phyloP scores from a whole-genome alignment of 2,888 invertebrate genomes.

The Noctuana brunneofusca region DNA sequence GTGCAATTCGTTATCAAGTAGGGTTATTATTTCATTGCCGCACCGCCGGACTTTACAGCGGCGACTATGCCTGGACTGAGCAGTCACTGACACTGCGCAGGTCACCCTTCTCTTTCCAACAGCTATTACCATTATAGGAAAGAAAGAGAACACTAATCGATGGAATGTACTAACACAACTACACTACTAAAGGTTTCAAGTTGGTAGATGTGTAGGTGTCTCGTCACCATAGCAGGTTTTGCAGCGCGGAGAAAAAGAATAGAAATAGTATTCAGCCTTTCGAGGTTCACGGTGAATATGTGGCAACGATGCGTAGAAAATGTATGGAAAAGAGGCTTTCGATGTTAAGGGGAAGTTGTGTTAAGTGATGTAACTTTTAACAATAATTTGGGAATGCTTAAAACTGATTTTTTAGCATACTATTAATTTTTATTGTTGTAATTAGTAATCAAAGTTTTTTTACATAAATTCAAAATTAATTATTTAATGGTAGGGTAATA shows the following conservation, averaged over 20 bases:
- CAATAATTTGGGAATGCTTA: too few species aligned
- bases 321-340: constrained; percentile 71
- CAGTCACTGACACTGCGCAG: constrained; percentile 79
- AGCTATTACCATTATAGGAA: constrained; percentile 38
- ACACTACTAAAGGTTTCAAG: constrained; percentile 49
- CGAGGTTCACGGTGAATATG: constrained; percentile 65
- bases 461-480: too few species aligned
- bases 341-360: constrained; percentile 60
- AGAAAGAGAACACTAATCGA: constrained; percentile 57
- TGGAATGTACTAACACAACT: constrained; percentile 69
- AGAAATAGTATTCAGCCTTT: constrained; percentile 52
- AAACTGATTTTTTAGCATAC: too few species aligned
- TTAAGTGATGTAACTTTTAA: background rate
- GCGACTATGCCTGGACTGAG: constrained; percentile 61
- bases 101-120: constrained; percentile 59
- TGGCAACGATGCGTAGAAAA: constrained; percentile 67
- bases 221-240: constrained; percentile 51
- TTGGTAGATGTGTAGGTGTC: constrained; percentile 57
- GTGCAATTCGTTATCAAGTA: constrained; percentile 40
- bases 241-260: constrained; percentile 49
- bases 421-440: too few species aligned
- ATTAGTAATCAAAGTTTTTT: too few species aligned
- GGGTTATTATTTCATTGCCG: constrained; percentile 38
- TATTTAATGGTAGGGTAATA: too few species aligned
- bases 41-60: constrained; percentile 48